A percentile compares a stretch with the other conserved stretches of the same genome.
Evolutionary conservation across 30 jellyfish, hydroid and myxozoan species (phyloP).

Genomic region (Hydra vulgaris): DNA sequence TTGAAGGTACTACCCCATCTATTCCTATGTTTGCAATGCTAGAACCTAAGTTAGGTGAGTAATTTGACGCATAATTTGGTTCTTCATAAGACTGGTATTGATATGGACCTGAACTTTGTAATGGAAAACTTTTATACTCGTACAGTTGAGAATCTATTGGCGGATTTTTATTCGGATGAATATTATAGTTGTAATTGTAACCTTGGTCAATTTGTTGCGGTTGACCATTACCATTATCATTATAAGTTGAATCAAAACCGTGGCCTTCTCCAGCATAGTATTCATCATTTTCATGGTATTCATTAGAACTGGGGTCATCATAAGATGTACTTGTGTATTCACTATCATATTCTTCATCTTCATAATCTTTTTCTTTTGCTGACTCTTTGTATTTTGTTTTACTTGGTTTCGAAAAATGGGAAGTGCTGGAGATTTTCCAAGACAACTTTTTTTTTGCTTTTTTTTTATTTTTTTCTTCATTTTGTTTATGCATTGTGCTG

Average conservation of each 20-base stretch:
- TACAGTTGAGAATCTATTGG: slow-evolving; percentile 12
- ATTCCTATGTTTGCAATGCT: background rate
- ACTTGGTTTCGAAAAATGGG: background rate
- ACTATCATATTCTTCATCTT: background rate
- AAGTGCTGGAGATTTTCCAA: background rate
- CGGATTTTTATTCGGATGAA: slow-evolving; percentile 7
- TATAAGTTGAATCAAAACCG: slow-evolving; percentile 10
- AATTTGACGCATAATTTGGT: background rate
- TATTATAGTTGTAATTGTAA: slow-evolving; percentile 8
- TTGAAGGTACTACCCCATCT: background rate
- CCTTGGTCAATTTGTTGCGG: slow-evolving; percentile 21
- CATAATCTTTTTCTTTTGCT: background rate
- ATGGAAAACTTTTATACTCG: slow-evolving; percentile 13
- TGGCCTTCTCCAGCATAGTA: slow-evolving; percentile 19
- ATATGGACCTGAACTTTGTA: background rate
- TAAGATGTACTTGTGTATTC: background rate
- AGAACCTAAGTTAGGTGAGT: background rate
- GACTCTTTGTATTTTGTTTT: background rate
- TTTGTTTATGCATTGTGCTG: background rate
- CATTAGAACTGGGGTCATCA: background rate
- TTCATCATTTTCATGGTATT: slow-evolving; percentile 17
- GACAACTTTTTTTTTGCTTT: background rate
- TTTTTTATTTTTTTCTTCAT: background rate
- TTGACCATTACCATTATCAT: slow-evolving; percentile 2
- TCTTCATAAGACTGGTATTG: background rate